Percentiles rank a stretch among this genome's conserved stretches.
These are phyloP conservation scores for Fabriciana adippe DNA, from an alignment of 2,888 invertebrate genomes.

Conservation along the genomic window DNA sequence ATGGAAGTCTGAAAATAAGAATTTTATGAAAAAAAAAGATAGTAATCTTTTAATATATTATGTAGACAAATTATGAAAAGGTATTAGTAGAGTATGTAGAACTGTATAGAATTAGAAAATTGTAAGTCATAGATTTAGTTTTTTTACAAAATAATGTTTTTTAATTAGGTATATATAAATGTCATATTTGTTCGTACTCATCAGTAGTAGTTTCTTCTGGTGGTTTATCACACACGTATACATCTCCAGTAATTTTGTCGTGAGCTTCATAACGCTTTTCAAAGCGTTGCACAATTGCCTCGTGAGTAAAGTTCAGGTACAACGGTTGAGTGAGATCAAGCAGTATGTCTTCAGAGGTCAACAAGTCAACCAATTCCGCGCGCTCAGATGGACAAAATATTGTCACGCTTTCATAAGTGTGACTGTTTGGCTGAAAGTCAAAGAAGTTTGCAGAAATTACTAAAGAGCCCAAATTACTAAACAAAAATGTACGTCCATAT, in stretches of 20 bases:
- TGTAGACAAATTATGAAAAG: not conserved
- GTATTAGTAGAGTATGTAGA: no score
- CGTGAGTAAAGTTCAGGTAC: conserved; percentile 93
- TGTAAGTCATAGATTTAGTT: no score
- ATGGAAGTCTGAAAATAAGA: conserved; percentile 71
- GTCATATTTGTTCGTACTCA: conserved; percentile 67
- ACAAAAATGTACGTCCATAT: not conserved
- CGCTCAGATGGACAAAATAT: conserved; percentile 92
- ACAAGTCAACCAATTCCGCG: conserved; percentile 86
- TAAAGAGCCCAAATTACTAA: not conserved
- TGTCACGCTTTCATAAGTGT: conserved; percentile 91
- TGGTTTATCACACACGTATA: conserved; percentile 88
- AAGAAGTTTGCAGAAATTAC: not conserved
- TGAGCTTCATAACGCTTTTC: conserved; percentile 85
- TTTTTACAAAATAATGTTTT: no score
- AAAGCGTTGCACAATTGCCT: conserved; percentile 89
- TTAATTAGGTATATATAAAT: no score
- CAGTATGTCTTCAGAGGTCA: conserved; percentile 89
- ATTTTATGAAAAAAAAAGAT: no score
- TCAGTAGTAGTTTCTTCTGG: conserved; percentile 82
- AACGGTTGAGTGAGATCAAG: conserved; percentile 91
- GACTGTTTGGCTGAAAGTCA: conserved; percentile 87
- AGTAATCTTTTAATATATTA: not conserved
- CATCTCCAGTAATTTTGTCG: conserved; percentile 91
- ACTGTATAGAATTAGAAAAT: no score